Percentiles rank a stretch among this genome's conserved stretches.
Conservation (phyloP, 1,140 invertebrate genomes). For the Aphidius ervi region DNA sequence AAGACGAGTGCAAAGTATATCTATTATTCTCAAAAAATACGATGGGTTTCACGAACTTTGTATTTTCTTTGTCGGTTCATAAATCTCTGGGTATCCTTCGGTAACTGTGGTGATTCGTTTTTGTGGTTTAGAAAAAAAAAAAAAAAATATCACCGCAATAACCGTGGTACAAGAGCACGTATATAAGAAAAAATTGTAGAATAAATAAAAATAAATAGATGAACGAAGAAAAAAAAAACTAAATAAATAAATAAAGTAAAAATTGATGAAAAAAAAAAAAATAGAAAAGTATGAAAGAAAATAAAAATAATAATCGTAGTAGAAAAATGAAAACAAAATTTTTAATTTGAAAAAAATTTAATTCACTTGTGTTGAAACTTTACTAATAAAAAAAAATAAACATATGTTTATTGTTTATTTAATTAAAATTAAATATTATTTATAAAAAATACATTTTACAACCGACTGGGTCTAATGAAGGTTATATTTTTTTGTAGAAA, state of each 20-base stretch:
- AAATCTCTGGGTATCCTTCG: slow-evolving; percentile 21
- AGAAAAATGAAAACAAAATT: too few relatives aligned
- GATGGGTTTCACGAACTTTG: slow-evolving; percentile 18
- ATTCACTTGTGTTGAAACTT: too few relatives aligned
- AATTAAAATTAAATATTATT: too few relatives aligned
- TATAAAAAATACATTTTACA: too few relatives aligned
- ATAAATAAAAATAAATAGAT: background rate
- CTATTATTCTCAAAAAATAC: too few relatives aligned
- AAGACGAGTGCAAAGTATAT: too few relatives aligned
- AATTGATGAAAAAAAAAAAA: background rate
- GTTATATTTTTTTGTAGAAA: too few relatives aligned
- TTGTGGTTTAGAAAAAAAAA: background rate
- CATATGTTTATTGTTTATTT: too few relatives aligned
- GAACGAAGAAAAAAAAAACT: background rate
- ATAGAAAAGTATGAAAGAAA: background rate
- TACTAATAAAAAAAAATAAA: too few relatives aligned
- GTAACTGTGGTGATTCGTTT: slow-evolving; percentile 18
- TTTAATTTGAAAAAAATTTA: too few relatives aligned
- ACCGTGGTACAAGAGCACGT: slow-evolving; percentile 14
- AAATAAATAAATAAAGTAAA: slow-evolving; percentile 5
- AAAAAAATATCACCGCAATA: slow-evolving; percentile 15
- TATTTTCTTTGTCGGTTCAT: slow-evolving; percentile 19
- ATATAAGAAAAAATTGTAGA: background rate
- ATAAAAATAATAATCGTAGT: too few relatives aligned
- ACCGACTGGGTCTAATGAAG: too few relatives aligned